Evolutionary conservation across 1,140 invertebrate genomes (phyloP), one percentile per base, ranked within the genome.

Genomic region (Bombus confusus): DNA sequence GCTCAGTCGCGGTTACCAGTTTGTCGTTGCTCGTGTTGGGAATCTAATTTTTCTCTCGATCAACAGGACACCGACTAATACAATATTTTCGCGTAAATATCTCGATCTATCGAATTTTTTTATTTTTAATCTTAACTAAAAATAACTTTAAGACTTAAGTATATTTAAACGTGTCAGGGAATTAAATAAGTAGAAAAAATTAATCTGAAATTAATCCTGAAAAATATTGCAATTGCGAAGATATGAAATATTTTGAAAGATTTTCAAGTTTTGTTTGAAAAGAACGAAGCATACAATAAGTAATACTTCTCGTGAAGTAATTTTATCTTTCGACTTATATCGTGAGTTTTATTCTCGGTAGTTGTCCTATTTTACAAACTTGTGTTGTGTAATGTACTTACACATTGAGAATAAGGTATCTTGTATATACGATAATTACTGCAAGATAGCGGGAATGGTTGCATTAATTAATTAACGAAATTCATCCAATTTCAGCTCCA

Each of bases 1-100:
- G 64, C 85, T 76, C 88, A 84, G 87, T 86, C 86, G 81, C 81
- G 80, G 79, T 86, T 75, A 85, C 75, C 83, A 87, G 91, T 92
- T 89, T 90, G 86, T 90, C 88, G 83, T 77, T 43, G 62, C 34
- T 64, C 76, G 76, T 37, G 73, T 57, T n/a, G 83, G 9, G 31
- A 71, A 85, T 72, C 66, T 62, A 80, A 85, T 72, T 85, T 79
- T 84, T 85, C 74, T 77, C 62, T 47, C 8, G 43, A 6, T 12
- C 5, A 13, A 43, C 15, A 15, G 31, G 22, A 76, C 59, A 52
- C 18, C 15, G 4, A 34, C 10, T 12, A 4, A 41, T 18, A 31
- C 62, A 12, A 57, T 3, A 31, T 57, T 68, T 39, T 72, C 4
- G 22, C 13, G 31, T 9, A 34, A 52, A 52, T 25, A 41, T 71